phyloP scores from a whole-genome alignment of 2,888 invertebrate species.

The Entomobrya proxima region DNA sequence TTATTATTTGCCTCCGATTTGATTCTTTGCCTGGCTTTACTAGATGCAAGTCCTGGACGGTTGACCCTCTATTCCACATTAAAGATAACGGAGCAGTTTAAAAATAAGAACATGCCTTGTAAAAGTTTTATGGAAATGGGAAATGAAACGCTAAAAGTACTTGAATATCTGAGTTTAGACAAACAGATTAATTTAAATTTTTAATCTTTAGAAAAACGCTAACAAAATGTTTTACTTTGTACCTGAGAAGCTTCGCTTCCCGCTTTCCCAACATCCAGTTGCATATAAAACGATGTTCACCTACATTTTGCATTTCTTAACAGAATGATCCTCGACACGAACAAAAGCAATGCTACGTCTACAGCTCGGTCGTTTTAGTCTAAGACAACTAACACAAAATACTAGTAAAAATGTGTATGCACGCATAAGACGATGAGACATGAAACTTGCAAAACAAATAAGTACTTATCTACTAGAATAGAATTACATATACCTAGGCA shows the following conservation, averaged over 20 bases:
- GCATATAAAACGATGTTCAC: neutral
- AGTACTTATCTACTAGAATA: too few relatives aligned
- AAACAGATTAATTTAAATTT: constrained; percentile 9
- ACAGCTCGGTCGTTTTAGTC: too few relatives aligned
- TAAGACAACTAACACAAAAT: too few relatives aligned
- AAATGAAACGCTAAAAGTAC: constrained; percentile 14
- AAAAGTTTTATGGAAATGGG: neutral
- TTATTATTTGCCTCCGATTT: too few relatives aligned
- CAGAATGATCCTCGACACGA: constrained; percentile 1
- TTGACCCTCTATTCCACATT: neutral
- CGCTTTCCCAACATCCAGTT: neutral
- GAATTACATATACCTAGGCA: neutral
- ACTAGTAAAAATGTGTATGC: neutral
- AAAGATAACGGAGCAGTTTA: constrained; percentile 7
- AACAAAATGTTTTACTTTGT: neutral
- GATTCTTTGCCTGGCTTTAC: too few relatives aligned
- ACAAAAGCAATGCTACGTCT: constrained; percentile 1
- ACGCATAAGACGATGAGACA: neutral
- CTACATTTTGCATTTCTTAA: neutral
- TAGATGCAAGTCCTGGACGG: too few relatives aligned
- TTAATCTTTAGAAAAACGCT: neutral
- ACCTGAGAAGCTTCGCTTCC: neutral
- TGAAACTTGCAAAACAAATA: too few relatives aligned
- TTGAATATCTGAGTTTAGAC: neutral
- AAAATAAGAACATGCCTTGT: neutral